Percentiles rank a stretch among this genome's conserved stretches.
These are phyloP conservation scores for Lasioglossum zephyrum DNA, from an alignment of 2,888 invertebrate genomes.

Conservation along the genomic window DNA sequence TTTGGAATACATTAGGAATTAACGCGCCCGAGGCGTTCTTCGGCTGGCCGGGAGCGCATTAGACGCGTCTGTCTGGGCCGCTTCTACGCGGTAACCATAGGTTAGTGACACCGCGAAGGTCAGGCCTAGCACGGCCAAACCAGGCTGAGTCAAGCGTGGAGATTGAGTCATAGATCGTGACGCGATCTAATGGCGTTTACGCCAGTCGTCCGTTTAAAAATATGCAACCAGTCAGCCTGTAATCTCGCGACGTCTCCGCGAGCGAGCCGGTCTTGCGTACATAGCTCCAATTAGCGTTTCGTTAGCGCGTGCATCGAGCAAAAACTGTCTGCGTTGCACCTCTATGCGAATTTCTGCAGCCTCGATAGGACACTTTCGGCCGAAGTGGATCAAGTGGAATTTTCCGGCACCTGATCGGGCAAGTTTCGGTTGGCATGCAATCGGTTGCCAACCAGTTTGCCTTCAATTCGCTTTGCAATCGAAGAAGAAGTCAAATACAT, in stretches of 20 bases:
- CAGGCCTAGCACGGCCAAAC: slow-evolving; percentile 51
- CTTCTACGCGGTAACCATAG: slow-evolving; percentile 77
- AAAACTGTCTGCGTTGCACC: slow-evolving; percentile 3
- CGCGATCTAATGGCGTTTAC: slow-evolving; percentile 49
- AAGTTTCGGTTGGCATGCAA: slow-evolving; percentile 7
- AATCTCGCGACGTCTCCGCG: background rate
- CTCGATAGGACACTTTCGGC: background rate
- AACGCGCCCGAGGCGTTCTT: slow-evolving; percentile 58
- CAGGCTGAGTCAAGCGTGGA: slow-evolving; percentile 30
- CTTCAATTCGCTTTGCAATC: background rate
- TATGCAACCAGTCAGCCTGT: slow-evolving; percentile 33
- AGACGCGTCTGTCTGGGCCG: slow-evolving; percentile 63
- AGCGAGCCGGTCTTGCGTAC: background rate
- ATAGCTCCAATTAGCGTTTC: background rate
- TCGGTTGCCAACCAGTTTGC: background rate
- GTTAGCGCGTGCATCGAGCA: background rate
- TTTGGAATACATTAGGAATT: slow-evolving; percentile 78
- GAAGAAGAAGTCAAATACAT: background rate
- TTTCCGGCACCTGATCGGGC: slow-evolving; percentile 22
- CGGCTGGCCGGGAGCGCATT: slow-evolving; percentile 56
- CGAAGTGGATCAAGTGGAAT: slow-evolving; percentile 36
- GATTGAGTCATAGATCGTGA: slow-evolving; percentile 59
- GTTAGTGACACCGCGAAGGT: slow-evolving; percentile 82
- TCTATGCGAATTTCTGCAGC: background rate
- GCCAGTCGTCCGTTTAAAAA: slow-evolving; percentile 39